A percentile compares a stretch with the other conserved stretches of the same genome.
phyloP scores from a whole-genome alignment of 2,797 vertebrate genomes.

The Pseudochaenichthys georgianus region DNA sequence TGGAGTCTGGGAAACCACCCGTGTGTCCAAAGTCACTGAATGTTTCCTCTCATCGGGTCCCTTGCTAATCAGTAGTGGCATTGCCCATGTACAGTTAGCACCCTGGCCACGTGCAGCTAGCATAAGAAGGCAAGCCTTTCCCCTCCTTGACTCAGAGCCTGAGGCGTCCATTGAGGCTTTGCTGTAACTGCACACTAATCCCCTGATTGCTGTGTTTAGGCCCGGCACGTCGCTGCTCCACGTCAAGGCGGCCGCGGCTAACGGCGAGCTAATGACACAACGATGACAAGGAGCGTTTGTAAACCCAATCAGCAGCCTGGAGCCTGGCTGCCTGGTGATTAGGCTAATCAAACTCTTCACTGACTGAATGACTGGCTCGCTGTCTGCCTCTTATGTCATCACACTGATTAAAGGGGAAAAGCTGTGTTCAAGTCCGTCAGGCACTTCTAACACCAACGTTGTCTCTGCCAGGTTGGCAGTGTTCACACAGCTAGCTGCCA shows the following conservation, averaged over 20 bases:
- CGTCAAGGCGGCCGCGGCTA: slow-evolving; percentile 76
- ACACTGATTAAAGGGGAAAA: slow-evolving; percentile 79
- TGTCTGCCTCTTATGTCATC: slow-evolving; percentile 75
- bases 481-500: slow-evolving; percentile 39
- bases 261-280: slow-evolving; percentile 80
- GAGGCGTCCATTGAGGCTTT: slow-evolving; percentile 72
- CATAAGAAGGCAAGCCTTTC: slow-evolving; percentile 59
- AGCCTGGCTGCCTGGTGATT: slow-evolving; percentile 77
- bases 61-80: slow-evolving; percentile 72
- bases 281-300: slow-evolving; percentile 81
- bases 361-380: slow-evolving; percentile 71
- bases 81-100: slow-evolving; percentile 67
- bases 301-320: slow-evolving; percentile 78
- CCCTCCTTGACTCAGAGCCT: slow-evolving; percentile 65
- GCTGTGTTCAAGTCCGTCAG: slow-evolving; percentile 51
- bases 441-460: slow-evolving; percentile 48
- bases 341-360: slow-evolving; percentile 77
- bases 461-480: slow-evolving; percentile 62
- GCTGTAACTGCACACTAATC: slow-evolving; percentile 78
- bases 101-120: slow-evolving; percentile 57
- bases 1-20: slow-evolving; percentile 70
- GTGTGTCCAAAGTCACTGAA: slow-evolving; percentile 73
- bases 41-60: slow-evolving; percentile 78
- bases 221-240: slow-evolving; percentile 71
- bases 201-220: slow-evolving; percentile 84